Evolutionary conservation across 2,888 invertebrate species (phyloP).

Genomic region (Cephus rjabovi): DNA sequence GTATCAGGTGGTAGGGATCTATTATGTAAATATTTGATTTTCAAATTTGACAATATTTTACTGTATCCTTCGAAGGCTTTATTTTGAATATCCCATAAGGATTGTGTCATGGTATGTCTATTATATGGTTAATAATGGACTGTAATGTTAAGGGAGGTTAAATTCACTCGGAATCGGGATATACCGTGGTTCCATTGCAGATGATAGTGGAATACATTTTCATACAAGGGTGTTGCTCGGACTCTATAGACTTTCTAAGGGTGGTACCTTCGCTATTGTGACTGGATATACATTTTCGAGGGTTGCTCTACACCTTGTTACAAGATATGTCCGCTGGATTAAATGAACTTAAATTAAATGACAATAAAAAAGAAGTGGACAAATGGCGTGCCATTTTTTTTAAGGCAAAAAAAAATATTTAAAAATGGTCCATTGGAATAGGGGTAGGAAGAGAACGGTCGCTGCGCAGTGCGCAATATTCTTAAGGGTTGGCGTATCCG

Average conservation of each 20-base stretch:
- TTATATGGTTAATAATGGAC: not conserved
- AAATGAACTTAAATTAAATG: not conserved
- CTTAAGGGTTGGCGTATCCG: not conserved
- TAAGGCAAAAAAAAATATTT: not conserved
- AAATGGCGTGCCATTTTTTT: not conserved
- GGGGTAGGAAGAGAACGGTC: slow-evolving; percentile 4
- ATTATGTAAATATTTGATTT: not conserved
- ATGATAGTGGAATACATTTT: not conserved
- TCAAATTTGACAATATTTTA: not conserved
- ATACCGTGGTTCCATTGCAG: slow-evolving; percentile 20
- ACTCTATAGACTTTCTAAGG: too few relatives aligned
- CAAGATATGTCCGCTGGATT: not conserved
- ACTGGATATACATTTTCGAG: not conserved
- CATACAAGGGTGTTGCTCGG: not conserved
- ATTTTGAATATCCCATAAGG: not conserved
- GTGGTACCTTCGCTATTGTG: not conserved
- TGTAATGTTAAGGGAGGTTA: slow-evolving; percentile 31
- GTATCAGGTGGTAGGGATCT: not conserved
- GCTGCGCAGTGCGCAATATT: slow-evolving; percentile 7
- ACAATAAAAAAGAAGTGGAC: not conserved
- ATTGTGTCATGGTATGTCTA: not conserved
- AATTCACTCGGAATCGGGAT: slow-evolving; percentile 46
- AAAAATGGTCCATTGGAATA: not conserved
- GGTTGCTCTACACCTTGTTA: not conserved
- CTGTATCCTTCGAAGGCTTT: not conserved